Evolutionary conservation across 1,140 invertebrate species (phyloP), one percentile per base, ranked within the genome.

Genomic region (Amyelois transitella): DNA sequence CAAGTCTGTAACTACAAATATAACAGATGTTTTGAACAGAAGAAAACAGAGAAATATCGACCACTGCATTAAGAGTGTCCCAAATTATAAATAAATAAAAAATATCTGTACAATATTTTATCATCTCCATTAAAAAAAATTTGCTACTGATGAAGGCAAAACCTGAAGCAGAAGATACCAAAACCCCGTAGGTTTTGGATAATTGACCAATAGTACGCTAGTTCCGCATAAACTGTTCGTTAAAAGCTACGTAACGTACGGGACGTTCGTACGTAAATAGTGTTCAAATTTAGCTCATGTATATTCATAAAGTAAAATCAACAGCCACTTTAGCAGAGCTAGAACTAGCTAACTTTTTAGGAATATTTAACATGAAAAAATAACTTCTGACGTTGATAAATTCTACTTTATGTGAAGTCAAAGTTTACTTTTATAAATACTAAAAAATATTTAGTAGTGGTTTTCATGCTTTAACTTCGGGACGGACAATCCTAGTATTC

Each of bases 281-380:
- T 64, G 19, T 45, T 58, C 19, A 62, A 70, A 60, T 62, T 66
- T 60, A 53, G 45, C 58, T 56, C 51, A 56, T 67, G 56, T 53
- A 62, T 60, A 68, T 68, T 64, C 49, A 68, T 66, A 58, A 50
- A 59, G 19, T 47, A 62, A 68, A 63, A 62, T 61, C 56, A 71
- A 61, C 28, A 55, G 43, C 54, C 51, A 22, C 43, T 62, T 55
- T 55, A 50, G 2, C 3, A 38, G 10, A 38, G 10, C 14, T 2
- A 3, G 8, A 38, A 38, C 10, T 38, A n/a, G 1, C 32, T 1
- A 38, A n/a, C n/a, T n/a, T 38, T 38, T 38, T 3, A 28, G 12
- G 12, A 28, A 28, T 6, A 28, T 6, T 6, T 28, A 28, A 6
- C 25, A 12, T 28, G n/a, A n/a, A n/a, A n/a, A n/a, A 28, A 28